Evolutionary conservation across 2,113 vertebrate genomes (phyloP).

Genomic region (Mesocricetus auratus): DNA sequence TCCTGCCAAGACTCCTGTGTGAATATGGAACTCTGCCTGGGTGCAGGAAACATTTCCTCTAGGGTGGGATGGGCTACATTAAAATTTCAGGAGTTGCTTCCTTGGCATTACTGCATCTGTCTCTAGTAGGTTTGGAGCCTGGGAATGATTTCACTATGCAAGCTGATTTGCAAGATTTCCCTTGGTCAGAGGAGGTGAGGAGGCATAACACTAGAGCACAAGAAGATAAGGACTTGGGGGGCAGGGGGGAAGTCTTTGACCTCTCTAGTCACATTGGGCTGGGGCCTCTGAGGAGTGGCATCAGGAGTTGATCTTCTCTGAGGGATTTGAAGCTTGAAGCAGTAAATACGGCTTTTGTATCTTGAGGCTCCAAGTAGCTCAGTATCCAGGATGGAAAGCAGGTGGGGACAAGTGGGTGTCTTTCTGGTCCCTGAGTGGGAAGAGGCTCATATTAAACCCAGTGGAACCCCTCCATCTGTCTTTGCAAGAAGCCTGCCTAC

Average conservation of each 20-base stretch:
- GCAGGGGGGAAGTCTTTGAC: background rate
- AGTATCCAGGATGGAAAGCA: background rate
- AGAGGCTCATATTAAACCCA: background rate
- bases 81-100: background rate
- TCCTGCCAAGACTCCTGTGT: background rate
- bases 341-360: background rate
- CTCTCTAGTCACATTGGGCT: too few relatives aligned
- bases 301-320: background rate
- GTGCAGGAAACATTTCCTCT: background rate
- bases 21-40: background rate
- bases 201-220: background rate
- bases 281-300: background rate
- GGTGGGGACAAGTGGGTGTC: background rate
- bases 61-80: background rate
- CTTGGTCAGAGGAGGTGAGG: background rate
- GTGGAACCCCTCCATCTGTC: too few relatives aligned
- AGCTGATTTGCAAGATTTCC: background rate
- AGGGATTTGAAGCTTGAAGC: background rate
- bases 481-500: background rate
- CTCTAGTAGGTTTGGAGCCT: background rate
- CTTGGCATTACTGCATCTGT: background rate
- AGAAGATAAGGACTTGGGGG: background rate
- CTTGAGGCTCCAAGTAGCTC: background rate
- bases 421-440: background rate
- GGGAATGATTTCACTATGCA: background rate